Evolutionary conservation across 2,797 vertebrate genomes (phyloP).

Genomic region (Myotis planiceps): DNA sequence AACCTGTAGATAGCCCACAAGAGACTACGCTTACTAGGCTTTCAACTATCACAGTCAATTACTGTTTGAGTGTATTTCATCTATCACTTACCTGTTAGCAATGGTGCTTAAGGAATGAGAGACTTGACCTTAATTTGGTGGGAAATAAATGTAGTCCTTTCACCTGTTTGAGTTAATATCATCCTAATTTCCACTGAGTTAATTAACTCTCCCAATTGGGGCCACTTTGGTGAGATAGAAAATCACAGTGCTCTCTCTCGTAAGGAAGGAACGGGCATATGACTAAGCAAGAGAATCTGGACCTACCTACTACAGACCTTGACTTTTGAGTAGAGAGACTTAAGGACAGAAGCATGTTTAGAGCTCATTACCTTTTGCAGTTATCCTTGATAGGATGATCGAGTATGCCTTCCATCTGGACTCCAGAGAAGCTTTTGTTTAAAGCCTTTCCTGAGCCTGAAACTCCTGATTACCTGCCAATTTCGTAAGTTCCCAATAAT

Average conservation of each 20-base stretch:
- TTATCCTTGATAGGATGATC: not conserved
- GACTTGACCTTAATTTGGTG: not conserved
- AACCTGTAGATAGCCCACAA: not conserved
- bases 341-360: not conserved
- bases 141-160: not conserved
- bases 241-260: not conserved
- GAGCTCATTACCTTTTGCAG: not conserved
- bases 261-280: not conserved
- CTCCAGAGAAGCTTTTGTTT: not conserved
- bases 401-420: not conserved
- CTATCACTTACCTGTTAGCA: not conserved
- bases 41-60: not conserved
- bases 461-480: not conserved
- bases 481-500: not conserved
- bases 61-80: not conserved
- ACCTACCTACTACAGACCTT: not conserved
- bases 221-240: not conserved
- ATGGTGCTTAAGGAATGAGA: not conserved
- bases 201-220: not conserved
- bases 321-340: not conserved
- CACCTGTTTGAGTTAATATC: not conserved
- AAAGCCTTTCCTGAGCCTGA: not conserved
- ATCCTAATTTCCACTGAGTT: not conserved
- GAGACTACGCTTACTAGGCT: not conserved
- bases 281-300: not conserved